Conservation (phyloP, 2,113 vertebrate genomes). For the Sylvietta virens region DNA sequence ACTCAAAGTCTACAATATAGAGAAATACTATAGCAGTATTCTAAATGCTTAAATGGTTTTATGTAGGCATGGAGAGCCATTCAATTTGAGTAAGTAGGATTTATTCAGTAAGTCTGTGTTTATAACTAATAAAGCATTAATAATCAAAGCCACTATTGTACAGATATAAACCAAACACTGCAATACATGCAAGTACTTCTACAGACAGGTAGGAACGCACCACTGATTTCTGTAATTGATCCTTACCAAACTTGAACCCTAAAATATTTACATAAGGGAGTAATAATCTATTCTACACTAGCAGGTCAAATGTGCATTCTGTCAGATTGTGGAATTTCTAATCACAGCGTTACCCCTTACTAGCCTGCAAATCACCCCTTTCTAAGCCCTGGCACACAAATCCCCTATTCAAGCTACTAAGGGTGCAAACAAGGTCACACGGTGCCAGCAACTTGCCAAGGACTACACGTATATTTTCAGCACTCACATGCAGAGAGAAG, state of each 20-base stretch:
- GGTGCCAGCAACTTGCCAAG: not conserved
- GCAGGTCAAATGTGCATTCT: conserved; percentile 31
- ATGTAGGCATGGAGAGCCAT: not conserved
- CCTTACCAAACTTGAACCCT: not conserved
- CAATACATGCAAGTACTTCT: not conserved
- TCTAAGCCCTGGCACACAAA: conserved; percentile 36
- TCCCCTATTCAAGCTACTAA: conserved; percentile 37
- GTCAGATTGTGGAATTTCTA: conserved; percentile 27
- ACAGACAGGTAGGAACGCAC: not conserved
- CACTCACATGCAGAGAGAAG: not conserved
- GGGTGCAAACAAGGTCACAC: conserved; percentile 52
- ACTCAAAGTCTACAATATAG: not conserved
- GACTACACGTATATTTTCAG: not conserved
- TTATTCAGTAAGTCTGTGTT: conserved; percentile 35
- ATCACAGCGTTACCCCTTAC: conserved; percentile 14
- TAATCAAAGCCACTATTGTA: conserved; percentile 59
- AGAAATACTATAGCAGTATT: conserved; percentile 17
- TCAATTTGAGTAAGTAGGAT: conserved; percentile 32
- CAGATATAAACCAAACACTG: not conserved
- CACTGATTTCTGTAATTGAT: not conserved
- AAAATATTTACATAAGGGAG: not conserved
- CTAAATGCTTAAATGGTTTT: conserved; percentile 44
- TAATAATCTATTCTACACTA: conserved; percentile 6
- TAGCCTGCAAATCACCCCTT: conserved; percentile 32
- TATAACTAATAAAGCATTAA: conserved; percentile 47